phyloP scores from a whole-genome alignment of 1,140 invertebrate species.

The Calephelis nemesis region DNA sequence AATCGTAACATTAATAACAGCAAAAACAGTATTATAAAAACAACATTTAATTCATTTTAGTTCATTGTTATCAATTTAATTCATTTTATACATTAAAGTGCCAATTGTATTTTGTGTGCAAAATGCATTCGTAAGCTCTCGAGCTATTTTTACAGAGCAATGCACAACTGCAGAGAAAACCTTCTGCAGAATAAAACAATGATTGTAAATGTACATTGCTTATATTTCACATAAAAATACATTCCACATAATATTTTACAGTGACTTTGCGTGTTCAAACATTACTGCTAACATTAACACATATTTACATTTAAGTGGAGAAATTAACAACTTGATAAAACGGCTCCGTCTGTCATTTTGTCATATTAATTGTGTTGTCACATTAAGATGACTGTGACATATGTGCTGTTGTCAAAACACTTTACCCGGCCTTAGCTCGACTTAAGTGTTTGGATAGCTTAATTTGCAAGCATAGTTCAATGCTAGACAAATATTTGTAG shows the following conservation, averaged over 20 bases:
- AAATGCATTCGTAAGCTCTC: no score
- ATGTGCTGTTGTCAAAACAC: no score
- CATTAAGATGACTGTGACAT: background rate
- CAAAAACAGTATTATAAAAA: no score
- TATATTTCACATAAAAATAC: constrained; percentile 73
- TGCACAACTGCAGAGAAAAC: background rate
- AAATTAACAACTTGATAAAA: background rate
- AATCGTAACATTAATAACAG: no score
- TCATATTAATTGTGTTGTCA: background rate
- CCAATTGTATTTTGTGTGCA: no score
- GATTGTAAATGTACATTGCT: constrained; percentile 61
- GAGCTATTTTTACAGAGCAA: background rate
- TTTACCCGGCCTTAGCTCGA: no score
- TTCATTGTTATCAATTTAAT: no score
- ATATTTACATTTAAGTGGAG: constrained; percentile 45
- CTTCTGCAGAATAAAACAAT: constrained; percentile 57
- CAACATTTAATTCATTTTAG: no score
- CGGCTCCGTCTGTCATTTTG: background rate
- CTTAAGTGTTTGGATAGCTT: no score
- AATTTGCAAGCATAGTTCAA: no score
- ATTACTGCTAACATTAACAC: constrained; percentile 38
- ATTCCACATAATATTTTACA: constrained; percentile 54
- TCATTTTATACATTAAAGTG: no score
- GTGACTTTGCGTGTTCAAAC: constrained; percentile 30
- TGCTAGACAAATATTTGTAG: no score